These are phyloP conservation scores for Columbina picui DNA, from an alignment of 2,113 vertebrate genomes.

Conservation along the genomic window DNA sequence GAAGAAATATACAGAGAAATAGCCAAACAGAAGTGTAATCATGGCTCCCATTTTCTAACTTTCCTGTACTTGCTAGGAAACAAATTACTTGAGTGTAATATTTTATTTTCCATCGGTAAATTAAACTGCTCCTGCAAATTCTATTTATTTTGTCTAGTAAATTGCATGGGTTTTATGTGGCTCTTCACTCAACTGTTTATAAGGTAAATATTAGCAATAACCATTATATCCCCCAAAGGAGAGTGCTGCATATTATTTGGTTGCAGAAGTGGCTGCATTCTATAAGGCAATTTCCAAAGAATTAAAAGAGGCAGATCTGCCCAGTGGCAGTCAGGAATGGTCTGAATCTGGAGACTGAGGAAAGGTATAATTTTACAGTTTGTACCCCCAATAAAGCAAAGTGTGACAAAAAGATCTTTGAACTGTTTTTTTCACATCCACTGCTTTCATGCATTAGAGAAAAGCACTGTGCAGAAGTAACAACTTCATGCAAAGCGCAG, in stretches of 20 bases:
- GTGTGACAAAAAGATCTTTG: background rate
- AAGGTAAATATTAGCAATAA: slow-evolving; percentile 9
- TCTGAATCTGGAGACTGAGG: background rate
- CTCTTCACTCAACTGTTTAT: background rate
- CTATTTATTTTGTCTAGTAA: background rate
- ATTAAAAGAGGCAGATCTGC: background rate
- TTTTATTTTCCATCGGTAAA: background rate
- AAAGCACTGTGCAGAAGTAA: background rate
- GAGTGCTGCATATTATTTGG: background rate
- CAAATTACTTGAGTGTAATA: background rate
- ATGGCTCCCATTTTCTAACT: background rate
- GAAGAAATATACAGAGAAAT: background rate
- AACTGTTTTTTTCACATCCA: background rate
- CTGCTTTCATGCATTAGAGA: background rate
- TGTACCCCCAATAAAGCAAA: background rate
- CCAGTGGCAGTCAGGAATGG: background rate
- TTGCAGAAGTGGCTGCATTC: background rate
- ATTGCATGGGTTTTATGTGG: background rate
- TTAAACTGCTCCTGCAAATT: background rate
- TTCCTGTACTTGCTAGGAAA: background rate
- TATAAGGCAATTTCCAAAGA: background rate
- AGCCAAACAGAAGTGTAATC: background rate
- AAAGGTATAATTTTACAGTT: background rate
- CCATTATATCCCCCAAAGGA: background rate
- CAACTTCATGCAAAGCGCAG: background rate